Conservation (phyloP, 2,888 invertebrate genomes). For the Acanthosepion pharaonis region DNA sequence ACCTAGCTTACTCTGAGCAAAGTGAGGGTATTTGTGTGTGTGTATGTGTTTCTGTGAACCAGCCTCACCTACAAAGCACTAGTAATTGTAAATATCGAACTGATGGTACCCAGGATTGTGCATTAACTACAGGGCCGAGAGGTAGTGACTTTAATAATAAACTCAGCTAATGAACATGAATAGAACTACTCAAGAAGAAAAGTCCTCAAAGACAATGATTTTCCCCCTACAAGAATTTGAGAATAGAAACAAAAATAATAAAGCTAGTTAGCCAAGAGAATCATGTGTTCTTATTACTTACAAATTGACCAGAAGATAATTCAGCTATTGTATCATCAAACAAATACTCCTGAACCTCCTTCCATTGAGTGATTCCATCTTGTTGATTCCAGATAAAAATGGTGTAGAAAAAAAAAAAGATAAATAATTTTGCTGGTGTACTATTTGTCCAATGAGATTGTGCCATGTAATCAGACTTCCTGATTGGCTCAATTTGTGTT, state of each 20-base stretch:
- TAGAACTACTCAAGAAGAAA: neutral
- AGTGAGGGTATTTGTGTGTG: too few species aligned
- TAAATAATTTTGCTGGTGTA: neutral
- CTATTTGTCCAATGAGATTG: conserved; percentile 12
- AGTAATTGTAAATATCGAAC: neutral
- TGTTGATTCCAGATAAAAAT: neutral
- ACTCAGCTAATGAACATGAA: conserved; percentile 13
- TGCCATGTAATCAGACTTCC: neutral
- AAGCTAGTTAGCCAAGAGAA: conserved; percentile 33
- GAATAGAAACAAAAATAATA: neutral
- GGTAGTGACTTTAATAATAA: neutral
- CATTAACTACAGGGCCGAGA: neutral
- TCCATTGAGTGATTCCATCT: conserved; percentile 12
- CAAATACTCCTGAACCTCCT: conserved; percentile 22
- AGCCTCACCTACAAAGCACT: neutral
- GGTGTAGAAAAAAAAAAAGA: neutral
- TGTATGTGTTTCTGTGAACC: neutral
- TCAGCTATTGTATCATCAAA: conserved; percentile 4
- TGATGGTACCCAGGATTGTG: neutral
- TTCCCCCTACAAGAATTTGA: conserved; percentile 7
- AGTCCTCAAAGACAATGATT: neutral
- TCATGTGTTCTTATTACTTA: conserved; percentile 33
- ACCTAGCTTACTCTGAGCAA: too few species aligned
- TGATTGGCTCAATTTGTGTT: conserved; percentile 12
- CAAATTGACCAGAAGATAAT: conserved; percentile 33